These are phyloP conservation scores for Cephonodes hylas DNA, from an alignment of 2,888 invertebrate genomes.

Conservation along the genomic window DNA sequence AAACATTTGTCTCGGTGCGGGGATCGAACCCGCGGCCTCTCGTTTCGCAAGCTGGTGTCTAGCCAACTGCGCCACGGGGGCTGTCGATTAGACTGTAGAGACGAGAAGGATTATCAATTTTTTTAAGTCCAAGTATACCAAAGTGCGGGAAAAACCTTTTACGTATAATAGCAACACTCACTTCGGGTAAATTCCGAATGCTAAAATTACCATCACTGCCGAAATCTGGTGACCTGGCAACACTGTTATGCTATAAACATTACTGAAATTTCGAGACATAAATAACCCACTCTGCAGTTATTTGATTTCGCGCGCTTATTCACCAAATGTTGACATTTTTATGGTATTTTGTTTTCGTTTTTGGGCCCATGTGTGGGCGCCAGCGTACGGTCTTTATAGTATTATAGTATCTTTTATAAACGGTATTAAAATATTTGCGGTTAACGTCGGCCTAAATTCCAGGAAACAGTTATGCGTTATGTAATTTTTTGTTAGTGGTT, in stretches of 20 bases:
- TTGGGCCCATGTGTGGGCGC: slow-evolving; percentile 13
- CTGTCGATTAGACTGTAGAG: too few relatives aligned
- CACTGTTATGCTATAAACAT: not conserved
- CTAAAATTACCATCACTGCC: not conserved
- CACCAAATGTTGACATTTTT: not conserved
- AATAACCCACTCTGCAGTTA: not conserved
- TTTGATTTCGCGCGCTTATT: not conserved
- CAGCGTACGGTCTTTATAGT: slow-evolving; percentile 15
- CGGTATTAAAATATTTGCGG: not conserved
- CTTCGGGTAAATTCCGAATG: not conserved
- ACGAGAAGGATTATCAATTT: too few relatives aligned
- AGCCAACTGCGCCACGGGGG: too few relatives aligned
- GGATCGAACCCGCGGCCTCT: too few relatives aligned
- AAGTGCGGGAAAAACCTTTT: not conserved
- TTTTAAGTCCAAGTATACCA: not conserved
- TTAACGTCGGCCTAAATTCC: too few relatives aligned
- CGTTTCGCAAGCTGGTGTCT: too few relatives aligned
- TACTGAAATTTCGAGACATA: not conserved
- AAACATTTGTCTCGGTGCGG: too few relatives aligned
- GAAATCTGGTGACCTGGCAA: not conserved
- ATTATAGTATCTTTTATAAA: slow-evolving; percentile 9
- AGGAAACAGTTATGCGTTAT: too few relatives aligned
- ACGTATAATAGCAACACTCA: not conserved
- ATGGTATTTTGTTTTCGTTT: slow-evolving; percentile 5
- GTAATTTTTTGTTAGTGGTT: too few relatives aligned